Percentiles rank a stretch among this genome's conserved stretches.
Conservation (phyloP, 2,888 invertebrate genomes). For the Leucophora obtusa region DNA sequence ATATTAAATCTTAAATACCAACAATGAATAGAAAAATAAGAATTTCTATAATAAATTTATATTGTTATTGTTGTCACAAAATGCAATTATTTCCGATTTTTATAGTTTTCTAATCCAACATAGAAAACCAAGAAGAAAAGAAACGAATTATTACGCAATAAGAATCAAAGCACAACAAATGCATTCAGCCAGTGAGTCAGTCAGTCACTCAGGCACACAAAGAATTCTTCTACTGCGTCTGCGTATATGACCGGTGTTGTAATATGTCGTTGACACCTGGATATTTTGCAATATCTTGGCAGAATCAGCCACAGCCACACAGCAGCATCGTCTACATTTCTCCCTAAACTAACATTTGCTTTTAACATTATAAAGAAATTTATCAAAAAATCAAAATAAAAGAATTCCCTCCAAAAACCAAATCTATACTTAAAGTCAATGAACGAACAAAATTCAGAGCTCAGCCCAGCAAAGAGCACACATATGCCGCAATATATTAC, state of each 20-base stretch:
- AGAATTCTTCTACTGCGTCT: constrained; percentile 13
- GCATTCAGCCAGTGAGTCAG: constrained; percentile 46
- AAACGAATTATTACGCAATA: constrained; percentile 59
- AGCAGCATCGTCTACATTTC: constrained; percentile 45
- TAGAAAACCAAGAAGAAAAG: background rate
- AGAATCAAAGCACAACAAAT: constrained; percentile 59
- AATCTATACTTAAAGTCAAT: constrained; percentile 53
- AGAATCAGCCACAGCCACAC: constrained; percentile 51
- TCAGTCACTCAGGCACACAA: constrained; percentile 40
- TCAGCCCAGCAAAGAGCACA: constrained; percentile 13
- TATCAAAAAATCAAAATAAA: background rate
- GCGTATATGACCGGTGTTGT: constrained; percentile 55
- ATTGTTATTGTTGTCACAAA: constrained; percentile 37
- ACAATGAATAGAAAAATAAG: constrained; percentile 14
- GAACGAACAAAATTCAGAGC: constrained; percentile 22
- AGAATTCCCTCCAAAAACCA: constrained; percentile 53
- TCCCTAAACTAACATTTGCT: constrained; percentile 43
- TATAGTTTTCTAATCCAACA: background rate
- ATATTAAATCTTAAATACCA: constrained; percentile 21
- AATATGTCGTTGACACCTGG: constrained; percentile 64
- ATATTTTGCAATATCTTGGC: constrained; percentile 65
- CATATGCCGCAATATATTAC: constrained; percentile 23
- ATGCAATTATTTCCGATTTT: constrained; percentile 56
- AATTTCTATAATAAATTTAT: constrained; percentile 14
- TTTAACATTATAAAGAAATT: constrained; percentile 24